phyloP scores from a whole-genome alignment of 2,888 invertebrate species.

The Atrina japonica region DNA sequence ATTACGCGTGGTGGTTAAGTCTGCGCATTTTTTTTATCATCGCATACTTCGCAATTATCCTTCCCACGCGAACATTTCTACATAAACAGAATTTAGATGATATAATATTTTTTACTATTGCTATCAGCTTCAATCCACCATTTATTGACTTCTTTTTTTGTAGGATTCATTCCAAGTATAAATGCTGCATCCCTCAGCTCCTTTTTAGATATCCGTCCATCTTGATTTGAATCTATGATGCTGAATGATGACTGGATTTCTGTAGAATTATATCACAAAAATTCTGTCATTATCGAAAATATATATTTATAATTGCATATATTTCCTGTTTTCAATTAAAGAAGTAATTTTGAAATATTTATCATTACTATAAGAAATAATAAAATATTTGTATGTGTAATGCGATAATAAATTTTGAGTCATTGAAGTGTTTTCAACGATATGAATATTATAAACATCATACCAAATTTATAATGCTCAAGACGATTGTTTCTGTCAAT shows the following conservation, averaged over 20 bases:
- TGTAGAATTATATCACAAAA: not conserved
- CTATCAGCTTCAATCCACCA: constrained; percentile 9
- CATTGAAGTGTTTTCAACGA: too few species aligned
- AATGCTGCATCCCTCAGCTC: constrained; percentile 13
- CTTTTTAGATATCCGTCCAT: constrained; percentile 20
- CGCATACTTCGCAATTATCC: too few species aligned
- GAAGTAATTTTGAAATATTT: not conserved
- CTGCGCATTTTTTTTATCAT: too few species aligned
- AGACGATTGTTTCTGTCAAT: too few species aligned
- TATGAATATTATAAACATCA: too few species aligned
- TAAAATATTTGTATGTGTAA: too few species aligned
- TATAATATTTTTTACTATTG: constrained; percentile 2
- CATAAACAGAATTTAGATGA: too few species aligned
- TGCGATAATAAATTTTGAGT: too few species aligned
- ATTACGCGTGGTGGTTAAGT: too few species aligned
- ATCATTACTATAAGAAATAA: not conserved
- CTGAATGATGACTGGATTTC: constrained; percentile 13
- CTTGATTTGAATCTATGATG: constrained; percentile 13
- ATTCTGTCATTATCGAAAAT: too few species aligned
- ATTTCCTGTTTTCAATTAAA: not conserved
- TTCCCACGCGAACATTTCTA: too few species aligned
- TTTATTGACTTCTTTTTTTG: constrained; percentile 6
- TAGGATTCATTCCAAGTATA: constrained; percentile 20
- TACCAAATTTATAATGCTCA: too few species aligned
- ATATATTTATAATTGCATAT: not conserved